phyloP scores from a whole-genome alignment of 2,113 vertebrate genomes.

The Rhea pennata region DNA sequence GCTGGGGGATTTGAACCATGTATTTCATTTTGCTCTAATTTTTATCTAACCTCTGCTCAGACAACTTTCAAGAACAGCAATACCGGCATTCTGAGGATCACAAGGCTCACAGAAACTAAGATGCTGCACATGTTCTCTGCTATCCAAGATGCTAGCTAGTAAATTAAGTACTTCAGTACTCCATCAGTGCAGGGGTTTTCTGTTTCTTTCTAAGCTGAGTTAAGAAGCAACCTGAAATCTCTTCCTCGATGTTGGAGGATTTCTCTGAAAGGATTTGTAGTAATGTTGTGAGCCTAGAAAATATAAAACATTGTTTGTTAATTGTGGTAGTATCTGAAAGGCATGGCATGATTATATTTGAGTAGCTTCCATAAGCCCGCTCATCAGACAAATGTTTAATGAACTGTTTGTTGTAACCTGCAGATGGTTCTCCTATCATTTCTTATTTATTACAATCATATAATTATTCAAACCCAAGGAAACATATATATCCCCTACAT shows the following conservation, averaged over 20 bases:
- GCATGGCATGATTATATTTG: not conserved
- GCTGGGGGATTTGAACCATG: not conserved
- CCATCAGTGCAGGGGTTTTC: not conserved
- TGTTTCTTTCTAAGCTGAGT: not conserved
- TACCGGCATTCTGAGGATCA: not conserved
- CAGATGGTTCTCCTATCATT: not conserved
- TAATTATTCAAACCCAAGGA: not conserved
- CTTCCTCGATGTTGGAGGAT: constrained; percentile 64
- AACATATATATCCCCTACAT: not conserved
- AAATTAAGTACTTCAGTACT: not conserved
- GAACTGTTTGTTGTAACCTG: not conserved
- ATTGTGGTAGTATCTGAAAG: not conserved
- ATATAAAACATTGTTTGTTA: not conserved
- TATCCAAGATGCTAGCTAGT: not conserved
- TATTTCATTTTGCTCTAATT: not conserved
- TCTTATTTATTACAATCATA: not conserved
- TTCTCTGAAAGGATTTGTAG: constrained; percentile 74
- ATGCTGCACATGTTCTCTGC: not conserved
- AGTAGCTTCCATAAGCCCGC: not conserved
- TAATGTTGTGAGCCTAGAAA: constrained; percentile 77
- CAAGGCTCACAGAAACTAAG: not conserved
- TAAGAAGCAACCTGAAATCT: constrained; percentile 78
- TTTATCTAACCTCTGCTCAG: not conserved
- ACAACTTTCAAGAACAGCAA: not conserved
- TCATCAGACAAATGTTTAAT: not conserved